These are phyloP conservation scores for Amia ocellicauda DNA, from an alignment of 2,113 vertebrate species.

Conservation along the genomic window DNA sequence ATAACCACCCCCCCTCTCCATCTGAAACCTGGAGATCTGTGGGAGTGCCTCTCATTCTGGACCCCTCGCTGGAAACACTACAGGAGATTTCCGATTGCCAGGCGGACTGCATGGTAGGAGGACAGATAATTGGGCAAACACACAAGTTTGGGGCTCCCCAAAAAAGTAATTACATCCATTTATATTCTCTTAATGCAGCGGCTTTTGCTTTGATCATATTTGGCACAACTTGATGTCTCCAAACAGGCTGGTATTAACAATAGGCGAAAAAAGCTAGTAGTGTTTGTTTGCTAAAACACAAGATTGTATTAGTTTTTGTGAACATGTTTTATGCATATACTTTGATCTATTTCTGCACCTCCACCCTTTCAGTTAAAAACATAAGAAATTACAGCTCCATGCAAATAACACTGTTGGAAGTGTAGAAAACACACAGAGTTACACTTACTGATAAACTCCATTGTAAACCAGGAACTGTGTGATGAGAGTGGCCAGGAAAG, in stretches of 20 bases:
- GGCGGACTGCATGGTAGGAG: conserved; percentile 14
- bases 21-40: conserved; percentile 19
- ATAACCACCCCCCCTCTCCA: conserved; percentile 9
- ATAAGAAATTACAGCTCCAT: no score
- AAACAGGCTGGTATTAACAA: no score
- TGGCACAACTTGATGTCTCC: background rate
- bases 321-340: no score
- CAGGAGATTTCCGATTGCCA: conserved; percentile 29
- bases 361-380: no score
- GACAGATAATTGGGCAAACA: conserved; percentile 30
- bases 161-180: conserved; percentile 17
- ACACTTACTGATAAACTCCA: conserved; percentile 77
- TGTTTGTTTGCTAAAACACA: no score
- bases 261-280: no score
- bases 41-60: conserved; percentile 16
- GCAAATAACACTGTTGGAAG: background rate
- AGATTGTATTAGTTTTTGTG: no score
- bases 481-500: conserved; percentile 75
- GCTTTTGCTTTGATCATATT: conserved; percentile 9
- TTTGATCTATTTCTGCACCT: no score
- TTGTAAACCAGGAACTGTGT: conserved; percentile 78
- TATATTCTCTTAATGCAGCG: background rate
- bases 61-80: conserved; percentile 5
- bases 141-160: conserved; percentile 11
- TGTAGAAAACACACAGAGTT: background rate